These are phyloP conservation scores for Siniperca undulata DNA, from an alignment of 2,797 vertebrate genomes.

Conservation along the genomic window DNA sequence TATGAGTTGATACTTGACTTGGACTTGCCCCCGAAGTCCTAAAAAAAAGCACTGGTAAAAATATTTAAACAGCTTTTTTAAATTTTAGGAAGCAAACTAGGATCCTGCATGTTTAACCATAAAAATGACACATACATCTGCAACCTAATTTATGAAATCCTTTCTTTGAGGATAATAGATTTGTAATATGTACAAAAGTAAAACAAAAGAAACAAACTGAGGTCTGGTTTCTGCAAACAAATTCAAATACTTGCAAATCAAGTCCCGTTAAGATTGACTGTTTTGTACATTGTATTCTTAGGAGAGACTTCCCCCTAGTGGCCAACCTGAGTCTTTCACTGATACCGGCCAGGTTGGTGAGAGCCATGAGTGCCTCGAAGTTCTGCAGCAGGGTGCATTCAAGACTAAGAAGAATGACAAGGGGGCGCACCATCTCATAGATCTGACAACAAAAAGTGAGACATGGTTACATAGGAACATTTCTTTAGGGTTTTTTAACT, in stretches of 20 bases:
- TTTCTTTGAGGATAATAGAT: neutral
- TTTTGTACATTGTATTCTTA: conserved; percentile 15
- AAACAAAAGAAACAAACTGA: neutral
- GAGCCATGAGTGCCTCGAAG: conserved; percentile 97
- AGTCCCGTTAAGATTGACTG: neutral
- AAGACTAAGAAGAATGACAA: conserved; percentile 91
- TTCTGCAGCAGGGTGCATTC: conserved; percentile 94
- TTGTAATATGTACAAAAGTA: neutral
- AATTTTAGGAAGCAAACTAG: neutral
- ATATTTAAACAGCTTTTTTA: neutral
- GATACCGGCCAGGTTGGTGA: conserved; percentile 96
- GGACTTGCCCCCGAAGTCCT: neutral
- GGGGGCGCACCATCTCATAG: conserved; percentile 95
- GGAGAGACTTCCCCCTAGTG: conserved; percentile 65
- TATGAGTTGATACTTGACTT: neutral
- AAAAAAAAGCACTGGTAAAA: neutral
- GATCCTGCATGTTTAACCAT: neutral
- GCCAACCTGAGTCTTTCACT: conserved; percentile 94
- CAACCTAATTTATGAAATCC: neutral
- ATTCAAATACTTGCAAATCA: neutral
- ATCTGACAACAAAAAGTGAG: conserved; percentile 83
- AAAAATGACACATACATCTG: neutral
- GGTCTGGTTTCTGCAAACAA: neutral
- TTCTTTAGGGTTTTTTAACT: neutral
- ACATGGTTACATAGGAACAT: neutral